Conservation (phyloP, 2,888 invertebrate species). For the Hirtodrosophila confusa region DNA sequence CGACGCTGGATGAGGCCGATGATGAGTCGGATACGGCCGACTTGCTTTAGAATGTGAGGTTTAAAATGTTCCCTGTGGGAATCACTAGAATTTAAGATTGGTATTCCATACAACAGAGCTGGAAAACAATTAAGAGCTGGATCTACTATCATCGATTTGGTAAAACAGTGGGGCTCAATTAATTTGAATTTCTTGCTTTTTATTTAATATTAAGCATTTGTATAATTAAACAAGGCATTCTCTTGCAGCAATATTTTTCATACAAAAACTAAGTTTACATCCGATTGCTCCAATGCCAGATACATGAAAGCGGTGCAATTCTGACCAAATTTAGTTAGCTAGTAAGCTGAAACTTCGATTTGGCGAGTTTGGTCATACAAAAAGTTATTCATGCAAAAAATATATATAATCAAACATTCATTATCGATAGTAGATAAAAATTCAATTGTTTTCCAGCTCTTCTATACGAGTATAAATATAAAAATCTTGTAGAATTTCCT, state of each 20-base stretch:
- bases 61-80: constrained; percentile 34
- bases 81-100: constrained; percentile 20
- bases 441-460: constrained; percentile 8
- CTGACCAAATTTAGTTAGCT: no score
- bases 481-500: constrained; percentile 28
- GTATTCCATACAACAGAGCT: constrained; percentile 4
- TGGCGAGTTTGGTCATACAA: no score
- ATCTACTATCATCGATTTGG: no score
- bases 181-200: background rate
- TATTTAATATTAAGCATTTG: background rate
- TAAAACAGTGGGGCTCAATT: background rate
- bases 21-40: constrained; percentile 53
- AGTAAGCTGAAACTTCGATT: no score
- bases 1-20: constrained; percentile 46
- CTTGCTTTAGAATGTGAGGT: constrained; percentile 25
- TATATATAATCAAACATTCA: background rate
- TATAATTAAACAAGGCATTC: no score
- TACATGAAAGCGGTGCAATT: no score
- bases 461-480: background rate
- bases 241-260: no score
- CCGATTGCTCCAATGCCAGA: no score
- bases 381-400: no score
- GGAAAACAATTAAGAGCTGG: background rate
- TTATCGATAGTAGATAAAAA: background rate
- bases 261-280: no score